Evolutionary conservation across 2,888 invertebrate species (phyloP).

Genomic region (Erynnis tages): DNA sequence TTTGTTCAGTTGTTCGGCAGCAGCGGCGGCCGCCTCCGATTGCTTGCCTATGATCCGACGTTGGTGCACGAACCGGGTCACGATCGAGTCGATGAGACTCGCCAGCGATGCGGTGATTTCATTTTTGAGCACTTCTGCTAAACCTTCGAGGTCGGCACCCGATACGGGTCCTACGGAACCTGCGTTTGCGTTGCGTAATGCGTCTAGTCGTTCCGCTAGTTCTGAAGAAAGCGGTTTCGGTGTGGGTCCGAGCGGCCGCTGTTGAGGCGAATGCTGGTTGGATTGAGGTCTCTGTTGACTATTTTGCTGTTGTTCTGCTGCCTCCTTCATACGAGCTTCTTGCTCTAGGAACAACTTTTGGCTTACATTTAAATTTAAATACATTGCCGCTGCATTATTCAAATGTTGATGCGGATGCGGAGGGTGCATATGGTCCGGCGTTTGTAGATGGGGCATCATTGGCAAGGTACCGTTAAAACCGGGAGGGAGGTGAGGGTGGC

Average conservation of each 20-base stretch:
- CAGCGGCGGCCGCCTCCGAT: conserved; percentile 88
- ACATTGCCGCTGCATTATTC: conserved; percentile 86
- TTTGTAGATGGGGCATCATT: conserved; percentile 80
- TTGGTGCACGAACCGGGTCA: conserved; percentile 92
- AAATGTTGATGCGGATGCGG: conserved; percentile 81
- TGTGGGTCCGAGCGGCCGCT: conserved; percentile 71
- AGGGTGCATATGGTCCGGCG: conserved; percentile 76
- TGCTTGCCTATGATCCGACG: conserved; percentile 88
- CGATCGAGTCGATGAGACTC: conserved; percentile 92
- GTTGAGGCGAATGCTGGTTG: conserved; percentile 81
- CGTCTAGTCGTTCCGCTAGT: conserved; percentile 88
- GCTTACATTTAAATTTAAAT: conserved; percentile 88
- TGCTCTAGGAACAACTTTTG: conserved; percentile 91
- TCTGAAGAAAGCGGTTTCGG: conserved; percentile 83
- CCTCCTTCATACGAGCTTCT: conserved; percentile 88
- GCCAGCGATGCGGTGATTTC: conserved; percentile 93
- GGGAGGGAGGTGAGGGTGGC: conserved; percentile 81
- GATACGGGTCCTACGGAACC: conserved; percentile 85
- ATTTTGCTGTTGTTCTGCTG: conserved; percentile 79
- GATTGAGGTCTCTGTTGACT: conserved; percentile 82
- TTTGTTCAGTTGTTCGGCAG: conserved; percentile 92
- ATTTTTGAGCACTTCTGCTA: conserved; percentile 95
- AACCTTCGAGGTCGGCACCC: conserved; percentile 91
- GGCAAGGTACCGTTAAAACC: conserved; percentile 82
- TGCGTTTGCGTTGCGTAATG: conserved; percentile 85